These are phyloP conservation scores for Calliopsis andreniformis DNA, from an alignment of 1,140 invertebrate species.

Conservation along the genomic window DNA sequence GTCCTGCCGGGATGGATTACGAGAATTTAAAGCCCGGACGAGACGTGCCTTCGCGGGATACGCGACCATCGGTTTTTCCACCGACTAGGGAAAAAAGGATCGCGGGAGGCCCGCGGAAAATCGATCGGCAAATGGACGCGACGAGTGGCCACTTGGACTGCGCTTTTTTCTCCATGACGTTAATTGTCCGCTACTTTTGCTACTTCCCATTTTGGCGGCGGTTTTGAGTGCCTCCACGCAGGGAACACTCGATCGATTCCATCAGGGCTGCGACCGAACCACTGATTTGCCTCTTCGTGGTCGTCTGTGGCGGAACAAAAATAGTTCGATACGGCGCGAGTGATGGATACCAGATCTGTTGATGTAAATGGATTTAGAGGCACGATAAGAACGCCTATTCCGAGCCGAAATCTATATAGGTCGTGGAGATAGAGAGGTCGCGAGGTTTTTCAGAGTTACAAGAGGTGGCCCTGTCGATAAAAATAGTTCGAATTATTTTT, in stretches of 20 bases:
- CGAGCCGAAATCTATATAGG: too few species aligned
- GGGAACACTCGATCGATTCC: neutral
- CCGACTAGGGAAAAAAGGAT: neutral
- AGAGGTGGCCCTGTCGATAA: too few species aligned
- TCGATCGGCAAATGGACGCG: neutral
- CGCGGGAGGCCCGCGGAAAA: neutral
- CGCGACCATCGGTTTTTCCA: neutral
- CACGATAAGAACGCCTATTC: too few species aligned
- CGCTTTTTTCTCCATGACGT: neutral
- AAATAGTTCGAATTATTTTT: too few species aligned
- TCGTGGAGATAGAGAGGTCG: too few species aligned
- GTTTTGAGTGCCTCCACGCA: neutral
- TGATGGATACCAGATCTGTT: too few species aligned
- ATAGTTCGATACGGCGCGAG: too few species aligned
- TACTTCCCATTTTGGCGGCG: neutral
- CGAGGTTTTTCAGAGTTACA: too few species aligned
- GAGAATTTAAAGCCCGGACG: conserved; percentile 59
- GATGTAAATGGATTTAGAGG: too few species aligned
- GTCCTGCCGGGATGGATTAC: conserved; percentile 55
- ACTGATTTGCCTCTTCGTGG: too few species aligned
- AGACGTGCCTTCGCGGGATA: conserved; percentile 21
- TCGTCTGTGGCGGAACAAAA: too few species aligned
- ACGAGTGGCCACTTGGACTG: neutral
- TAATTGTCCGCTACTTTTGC: neutral
- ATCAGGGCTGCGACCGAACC: neutral